Evolutionary conservation across 2,888 invertebrate species (phyloP), one percentile per base, ranked within the genome.

Genomic region (Melinaea marsaeus): DNA sequence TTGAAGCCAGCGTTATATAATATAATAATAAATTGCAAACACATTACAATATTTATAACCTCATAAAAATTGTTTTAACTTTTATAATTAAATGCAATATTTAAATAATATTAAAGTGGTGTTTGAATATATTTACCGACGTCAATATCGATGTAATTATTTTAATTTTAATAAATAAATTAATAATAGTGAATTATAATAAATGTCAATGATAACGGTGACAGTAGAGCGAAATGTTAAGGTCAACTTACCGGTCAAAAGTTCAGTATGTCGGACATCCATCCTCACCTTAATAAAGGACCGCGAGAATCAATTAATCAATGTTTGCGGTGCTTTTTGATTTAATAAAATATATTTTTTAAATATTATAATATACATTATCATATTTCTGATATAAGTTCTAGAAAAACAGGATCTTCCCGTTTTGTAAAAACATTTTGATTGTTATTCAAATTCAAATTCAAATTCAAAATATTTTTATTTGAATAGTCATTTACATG

Each of bases 171-270:
- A 7, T 37, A 37, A 37, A 37, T 37, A 37, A 37, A 37, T 37
- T 71, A 71, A 42, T 42, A 9, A 42, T 42, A 42, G 72, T 73
- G 74, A 72, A 77, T 74, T 75, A 74, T 73, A 72, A 74, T 74
- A 74, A 76, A 76, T 74, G 75, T 74, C 73, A 72, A 72, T 72
- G 74, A 67, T 72, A 74, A 74, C 71, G 73, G 75, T 75, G 76
- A 77, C 76, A 77, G 75, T 69, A 69, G 71, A 72, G 69, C 67
- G 74, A 75, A 71, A 77, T 76, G 74, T 74, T 77, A 76, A 79
- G 79, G 78, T 70, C 77, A 72, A 22, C 22, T 22, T 22, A 22
- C 66, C 70, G 75, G 73, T 73, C 73, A 72, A 75, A 76, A 79
- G 78, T 75, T 77, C 73, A 77, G 72, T 74, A 73, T 74, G 74